Evolutionary conservation across 1,140 invertebrate genomes (phyloP).

Genomic region (Scaptomyza graminum): DNA sequence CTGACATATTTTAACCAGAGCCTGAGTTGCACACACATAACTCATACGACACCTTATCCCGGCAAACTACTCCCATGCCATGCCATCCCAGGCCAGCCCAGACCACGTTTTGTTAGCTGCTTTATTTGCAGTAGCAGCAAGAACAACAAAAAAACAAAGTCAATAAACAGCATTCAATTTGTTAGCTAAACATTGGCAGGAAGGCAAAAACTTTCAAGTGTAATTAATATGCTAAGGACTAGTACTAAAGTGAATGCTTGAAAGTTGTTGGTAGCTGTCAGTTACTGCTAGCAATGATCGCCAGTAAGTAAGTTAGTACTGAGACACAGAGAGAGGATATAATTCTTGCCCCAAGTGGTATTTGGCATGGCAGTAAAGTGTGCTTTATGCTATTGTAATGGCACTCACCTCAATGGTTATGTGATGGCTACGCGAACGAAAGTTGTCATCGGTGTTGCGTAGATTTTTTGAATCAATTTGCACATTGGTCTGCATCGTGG

Average conservation of each 20-base stretch:
- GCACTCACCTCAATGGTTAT: constrained; percentile 81
- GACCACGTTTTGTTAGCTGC: background rate
- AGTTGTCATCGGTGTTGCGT: constrained; percentile 84
- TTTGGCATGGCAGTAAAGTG: too few relatives aligned
- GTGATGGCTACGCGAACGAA: constrained; percentile 85
- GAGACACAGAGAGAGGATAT: too few relatives aligned
- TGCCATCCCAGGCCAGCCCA: background rate
- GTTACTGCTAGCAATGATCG: background rate
- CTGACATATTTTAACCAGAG: constrained; percentile 19
- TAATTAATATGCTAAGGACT: constrained; percentile 57
- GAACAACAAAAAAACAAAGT: constrained; percentile 19
- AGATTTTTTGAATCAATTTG: constrained; percentile 87
- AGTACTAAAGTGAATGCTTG: background rate
- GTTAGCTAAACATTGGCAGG: constrained; percentile 28
- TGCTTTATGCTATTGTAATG: background rate
- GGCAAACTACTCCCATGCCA: background rate
- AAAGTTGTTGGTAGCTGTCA: constrained; percentile 7
- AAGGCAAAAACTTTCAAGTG: constrained; percentile 45
- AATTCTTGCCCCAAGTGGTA: constrained; percentile 24
- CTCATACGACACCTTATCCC: constrained; percentile 16
- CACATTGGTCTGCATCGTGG: constrained; percentile 87
- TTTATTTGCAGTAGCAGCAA: constrained; percentile 29
- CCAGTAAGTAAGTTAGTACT: too few relatives aligned
- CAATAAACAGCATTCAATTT: constrained; percentile 50
- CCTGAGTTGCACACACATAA: constrained; percentile 1